phyloP scores from a whole-genome alignment of 2,113 vertebrate genomes.

The Geothlypis trichas region DNA sequence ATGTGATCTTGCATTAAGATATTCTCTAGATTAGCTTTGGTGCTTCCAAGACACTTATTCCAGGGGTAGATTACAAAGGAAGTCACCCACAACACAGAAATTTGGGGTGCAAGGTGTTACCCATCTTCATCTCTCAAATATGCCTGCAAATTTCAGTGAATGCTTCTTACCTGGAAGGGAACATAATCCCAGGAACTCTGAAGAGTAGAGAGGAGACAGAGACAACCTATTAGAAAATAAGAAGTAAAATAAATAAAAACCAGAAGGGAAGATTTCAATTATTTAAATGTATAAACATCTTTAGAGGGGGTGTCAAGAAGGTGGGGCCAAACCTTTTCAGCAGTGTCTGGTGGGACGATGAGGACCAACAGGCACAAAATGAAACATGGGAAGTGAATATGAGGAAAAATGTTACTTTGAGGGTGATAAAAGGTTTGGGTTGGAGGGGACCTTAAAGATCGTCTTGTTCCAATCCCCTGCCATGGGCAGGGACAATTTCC shows the following conservation, averaged over 20 bases:
- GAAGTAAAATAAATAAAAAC: not conserved
- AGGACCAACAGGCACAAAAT: not conserved
- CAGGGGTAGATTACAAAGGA: not conserved
- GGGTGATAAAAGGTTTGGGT: not conserved
- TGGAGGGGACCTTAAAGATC: not conserved
- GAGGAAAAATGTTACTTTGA: not conserved
- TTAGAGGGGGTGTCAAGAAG: not conserved
- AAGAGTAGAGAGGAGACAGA: conserved; percentile 76
- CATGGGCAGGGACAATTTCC: not conserved
- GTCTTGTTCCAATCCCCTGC: not conserved
- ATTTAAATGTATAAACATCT: not conserved
- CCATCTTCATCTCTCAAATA: not conserved
- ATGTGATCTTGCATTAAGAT: not conserved
- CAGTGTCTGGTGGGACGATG: too few species aligned
- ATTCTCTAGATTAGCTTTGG: not conserved
- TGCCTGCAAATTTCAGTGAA: not conserved
- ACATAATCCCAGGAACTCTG: conserved; percentile 84
- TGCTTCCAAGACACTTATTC: not conserved
- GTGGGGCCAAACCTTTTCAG: not conserved
- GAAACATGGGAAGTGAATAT: not conserved
- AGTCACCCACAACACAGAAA: not conserved
- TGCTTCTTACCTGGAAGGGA: conserved; percentile 83
- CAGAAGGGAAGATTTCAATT: not conserved
- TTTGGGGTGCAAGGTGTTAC: not conserved
- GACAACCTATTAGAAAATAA: conserved; percentile 75